Evolutionary conservation across 2,113 vertebrate genomes (phyloP), one percentile per base, ranked within the genome.

Genomic region (Numida meleagris): DNA sequence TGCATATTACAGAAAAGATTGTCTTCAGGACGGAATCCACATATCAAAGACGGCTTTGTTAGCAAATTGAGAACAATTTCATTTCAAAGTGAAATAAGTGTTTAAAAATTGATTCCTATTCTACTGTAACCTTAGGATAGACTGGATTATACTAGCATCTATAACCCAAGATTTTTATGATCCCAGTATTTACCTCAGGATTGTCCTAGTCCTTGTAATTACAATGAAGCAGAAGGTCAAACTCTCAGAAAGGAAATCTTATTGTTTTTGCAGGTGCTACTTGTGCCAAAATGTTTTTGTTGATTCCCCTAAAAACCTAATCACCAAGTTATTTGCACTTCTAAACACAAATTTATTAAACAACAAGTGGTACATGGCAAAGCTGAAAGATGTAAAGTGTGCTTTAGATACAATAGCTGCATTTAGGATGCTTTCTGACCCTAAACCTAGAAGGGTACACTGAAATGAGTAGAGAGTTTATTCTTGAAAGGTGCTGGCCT

Each of bases 401-500:
- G 14, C 46, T 68, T 58, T 38, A 79, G 55, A 29, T 72, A 71
- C 34, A 70, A 50, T 40, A 57, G 75, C 45, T 80, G 45, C 12
- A 67, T 94, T 86, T 94, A 67, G 61, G 91, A 43, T 90, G 58
- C 43, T 88, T 88, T 93, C 88, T 96, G 72, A 92, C 62, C 62
- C 61, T 82, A 79, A 94, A 84, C 65, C 46, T 82, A 63, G 85
- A 71, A 83, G 95, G 72, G 40, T 65, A 55, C 77, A 89, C 82
- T 93, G 93, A 95, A 97, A 97, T 95, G 89, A 95, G 92, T 78
- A 68, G 93, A 95, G 86, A 50, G 90, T 96, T 97, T 86, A 84
- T 85, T 93, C 50, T 21, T 90, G 93, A 93, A 96, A 96, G 96
- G 87, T 92, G 70, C 78, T 98, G 96, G 97, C 96, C 96, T 97